phyloP scores from a whole-genome alignment of 2,888 invertebrate species.

The Chymomyza fuscimana region DNA sequence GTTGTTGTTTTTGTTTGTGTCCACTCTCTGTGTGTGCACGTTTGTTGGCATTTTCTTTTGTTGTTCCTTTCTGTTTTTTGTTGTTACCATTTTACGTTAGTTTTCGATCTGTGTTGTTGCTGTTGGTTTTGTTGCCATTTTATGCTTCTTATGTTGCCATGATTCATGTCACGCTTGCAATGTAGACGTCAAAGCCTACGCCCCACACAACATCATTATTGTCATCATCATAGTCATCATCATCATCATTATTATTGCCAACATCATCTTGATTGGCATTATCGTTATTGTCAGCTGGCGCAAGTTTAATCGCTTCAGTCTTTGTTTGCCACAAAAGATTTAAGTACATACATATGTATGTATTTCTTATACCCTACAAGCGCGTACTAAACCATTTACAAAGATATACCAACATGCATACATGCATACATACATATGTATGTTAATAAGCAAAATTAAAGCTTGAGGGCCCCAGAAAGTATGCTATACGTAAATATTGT shows the following conservation, averaged over 20 bases:
- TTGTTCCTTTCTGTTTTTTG: slow-evolving; percentile 25
- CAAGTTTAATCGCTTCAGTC: background rate
- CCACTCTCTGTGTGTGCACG: slow-evolving; percentile 12
- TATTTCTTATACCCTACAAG: background rate
- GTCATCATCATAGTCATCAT: background rate
- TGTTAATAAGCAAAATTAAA: no score
- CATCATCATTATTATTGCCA: background rate
- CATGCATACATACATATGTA: no score
- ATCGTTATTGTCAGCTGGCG: background rate
- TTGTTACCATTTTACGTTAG: slow-evolving; percentile 4
- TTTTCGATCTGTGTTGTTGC: background rate
- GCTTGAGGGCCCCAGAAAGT: no score
- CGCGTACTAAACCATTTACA: no score
- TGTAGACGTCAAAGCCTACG: background rate
- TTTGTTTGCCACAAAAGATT: background rate
- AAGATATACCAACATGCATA: no score
- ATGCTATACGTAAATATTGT: no score
- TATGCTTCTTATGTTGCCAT: slow-evolving; percentile 8
- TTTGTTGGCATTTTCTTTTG: slow-evolving; percentile 48
- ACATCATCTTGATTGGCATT: background rate
- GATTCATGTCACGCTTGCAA: background rate
- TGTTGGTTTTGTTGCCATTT: background rate
- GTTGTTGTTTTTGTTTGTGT: slow-evolving; percentile 27
- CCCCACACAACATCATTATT: background rate
- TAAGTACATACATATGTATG: background rate